These are phyloP conservation scores for Andinoacara biseriatus DNA, from an alignment of 2,113 vertebrate species.

Conservation along the genomic window DNA sequence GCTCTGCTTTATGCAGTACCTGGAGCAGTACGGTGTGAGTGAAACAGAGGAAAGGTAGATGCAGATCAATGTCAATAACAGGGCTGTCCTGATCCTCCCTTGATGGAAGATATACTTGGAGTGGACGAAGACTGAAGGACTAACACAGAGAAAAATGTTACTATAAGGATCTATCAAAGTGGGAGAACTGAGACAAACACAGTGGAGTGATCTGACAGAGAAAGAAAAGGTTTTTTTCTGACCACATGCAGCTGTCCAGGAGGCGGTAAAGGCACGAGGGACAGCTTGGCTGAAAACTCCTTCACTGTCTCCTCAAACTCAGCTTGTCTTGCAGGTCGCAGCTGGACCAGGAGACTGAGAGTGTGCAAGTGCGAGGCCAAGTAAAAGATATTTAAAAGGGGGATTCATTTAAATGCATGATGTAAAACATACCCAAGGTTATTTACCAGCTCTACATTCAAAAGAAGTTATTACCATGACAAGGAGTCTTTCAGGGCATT, in stretches of 20 bases:
- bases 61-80: constrained; percentile 90
- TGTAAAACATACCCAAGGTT: not conserved
- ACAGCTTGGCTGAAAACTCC: constrained; percentile 93
- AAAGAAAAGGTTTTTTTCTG: constrained; percentile 49
- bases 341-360: constrained; percentile 84
- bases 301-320: constrained; percentile 88
- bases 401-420: not conserved
- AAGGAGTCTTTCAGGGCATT: constrained; percentile 92
- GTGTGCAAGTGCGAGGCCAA: not conserved
- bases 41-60: constrained; percentile 93
- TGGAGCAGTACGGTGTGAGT: constrained; percentile 86
- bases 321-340: constrained; percentile 82
- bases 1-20: constrained; percentile 73
- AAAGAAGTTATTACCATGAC: constrained; percentile 85
- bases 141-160: constrained; percentile 59
- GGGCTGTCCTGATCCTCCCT: constrained; percentile 87
- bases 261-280: constrained; percentile 90
- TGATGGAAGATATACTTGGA: constrained; percentile 91
- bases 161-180: not conserved
- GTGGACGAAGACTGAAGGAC: constrained; percentile 89
- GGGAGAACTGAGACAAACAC: not conserved
- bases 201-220: not conserved
- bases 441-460: not conserved
- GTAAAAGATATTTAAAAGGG: not conserved
- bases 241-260: constrained; percentile 96